phyloP scores from a whole-genome alignment of 2,888 invertebrate species.

The Lasioglossum oenotherae region DNA sequence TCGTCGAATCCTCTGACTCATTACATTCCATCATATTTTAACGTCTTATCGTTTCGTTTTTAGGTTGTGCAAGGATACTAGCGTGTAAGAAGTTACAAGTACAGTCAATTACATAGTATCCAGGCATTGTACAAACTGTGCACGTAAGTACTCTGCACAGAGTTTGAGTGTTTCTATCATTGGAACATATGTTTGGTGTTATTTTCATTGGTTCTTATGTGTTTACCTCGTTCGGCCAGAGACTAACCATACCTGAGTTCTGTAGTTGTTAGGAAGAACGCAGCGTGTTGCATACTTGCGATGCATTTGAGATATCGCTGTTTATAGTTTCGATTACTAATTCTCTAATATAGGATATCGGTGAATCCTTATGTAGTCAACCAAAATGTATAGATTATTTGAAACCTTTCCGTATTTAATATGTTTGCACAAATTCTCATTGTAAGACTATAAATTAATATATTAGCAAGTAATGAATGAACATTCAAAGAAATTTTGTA shows the following conservation, averaged over 20 bases:
- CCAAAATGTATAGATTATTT: too few species aligned
- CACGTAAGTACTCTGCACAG: slow-evolving; percentile 58
- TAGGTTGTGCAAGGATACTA: slow-evolving; percentile 63
- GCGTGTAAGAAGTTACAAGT: slow-evolving; percentile 58
- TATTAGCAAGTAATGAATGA: too few species aligned
- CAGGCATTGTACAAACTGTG: slow-evolving; percentile 55
- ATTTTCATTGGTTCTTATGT: background rate
- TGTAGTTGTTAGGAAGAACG: too few species aligned
- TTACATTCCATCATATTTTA: slow-evolving; percentile 14
- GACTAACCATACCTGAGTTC: background rate
- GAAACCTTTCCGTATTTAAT: too few species aligned
- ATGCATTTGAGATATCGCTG: too few species aligned
- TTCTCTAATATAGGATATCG: too few species aligned
- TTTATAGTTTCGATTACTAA: too few species aligned
- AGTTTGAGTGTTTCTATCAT: background rate
- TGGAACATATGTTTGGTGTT: background rate
- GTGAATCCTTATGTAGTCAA: too few species aligned
- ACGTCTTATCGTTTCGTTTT: slow-evolving; percentile 51
- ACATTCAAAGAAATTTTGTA: too few species aligned
- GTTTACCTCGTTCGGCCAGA: background rate
- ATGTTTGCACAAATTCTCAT: too few species aligned
- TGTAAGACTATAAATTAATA: too few species aligned
- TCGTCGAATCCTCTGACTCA: slow-evolving; percentile 41
- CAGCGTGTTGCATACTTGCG: too few species aligned
- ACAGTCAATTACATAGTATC: slow-evolving; percentile 65